phyloP scores from a whole-genome alignment of 2,888 invertebrate genomes.

The Drosophila sordidula region DNA sequence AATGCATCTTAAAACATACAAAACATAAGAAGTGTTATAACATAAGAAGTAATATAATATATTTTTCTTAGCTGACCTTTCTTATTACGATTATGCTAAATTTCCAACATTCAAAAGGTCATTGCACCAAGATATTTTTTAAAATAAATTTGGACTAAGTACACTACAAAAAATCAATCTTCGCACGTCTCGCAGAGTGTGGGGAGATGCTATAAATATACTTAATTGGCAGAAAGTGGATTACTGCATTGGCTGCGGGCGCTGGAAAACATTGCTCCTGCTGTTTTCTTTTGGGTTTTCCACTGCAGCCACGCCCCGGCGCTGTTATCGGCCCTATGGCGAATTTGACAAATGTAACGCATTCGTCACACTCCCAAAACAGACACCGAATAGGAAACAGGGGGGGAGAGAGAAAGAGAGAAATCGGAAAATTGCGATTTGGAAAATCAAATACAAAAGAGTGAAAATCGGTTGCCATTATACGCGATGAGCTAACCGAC shows the following conservation, averaged over 20 bases:
- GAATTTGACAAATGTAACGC: conserved; percentile 75
- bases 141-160: neutral
- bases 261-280: conserved; percentile 8
- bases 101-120: neutral
- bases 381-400: neutral
- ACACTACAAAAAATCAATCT: conserved; percentile 11
- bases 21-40: no score
- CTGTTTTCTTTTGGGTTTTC: neutral
- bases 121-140: conserved; percentile 3
- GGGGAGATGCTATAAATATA: conserved; percentile 50
- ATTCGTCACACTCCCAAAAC: conserved; percentile 61
- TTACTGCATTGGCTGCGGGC: conserved; percentile 48
- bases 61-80: no score
- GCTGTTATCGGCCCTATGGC: conserved; percentile 49
- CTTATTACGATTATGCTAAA: no score
- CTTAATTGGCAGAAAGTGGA: conserved; percentile 66
- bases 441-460: conserved; percentile 73
- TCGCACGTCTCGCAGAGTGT: conserved; percentile 23
- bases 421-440: conserved; percentile 60
- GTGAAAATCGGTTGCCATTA: conserved; percentile 73
- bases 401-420: conserved; percentile 8
- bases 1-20: no score
- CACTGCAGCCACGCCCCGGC: conserved; percentile 21
- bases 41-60: no score
- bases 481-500: conserved; percentile 56